phyloP scores from a whole-genome alignment of 2,113 vertebrate genomes.

The Chionomys nivalis region DNA sequence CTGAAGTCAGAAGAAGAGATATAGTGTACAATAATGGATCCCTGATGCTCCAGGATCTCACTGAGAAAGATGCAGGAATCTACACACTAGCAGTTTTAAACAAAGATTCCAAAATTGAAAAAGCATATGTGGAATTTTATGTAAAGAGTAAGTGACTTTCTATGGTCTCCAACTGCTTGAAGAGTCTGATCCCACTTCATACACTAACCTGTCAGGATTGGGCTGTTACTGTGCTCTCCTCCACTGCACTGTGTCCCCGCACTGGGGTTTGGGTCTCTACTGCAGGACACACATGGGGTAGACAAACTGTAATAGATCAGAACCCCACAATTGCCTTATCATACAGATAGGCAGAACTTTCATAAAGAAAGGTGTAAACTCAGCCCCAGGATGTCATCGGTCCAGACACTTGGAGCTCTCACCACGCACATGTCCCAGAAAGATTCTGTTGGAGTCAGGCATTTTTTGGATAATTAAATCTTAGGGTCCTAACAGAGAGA shows the following conservation, averaged over 20 bases:
- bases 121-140: not conserved
- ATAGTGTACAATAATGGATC: not conserved
- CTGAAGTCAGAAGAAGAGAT: not conserved
- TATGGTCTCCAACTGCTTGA: not conserved
- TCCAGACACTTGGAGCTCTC: not conserved
- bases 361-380: too few species aligned
- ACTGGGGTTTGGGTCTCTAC: not conserved
- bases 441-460: not conserved
- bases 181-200: not conserved
- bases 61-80: not conserved
- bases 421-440: not conserved
- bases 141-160: not conserved
- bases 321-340: too few species aligned
- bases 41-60: not conserved
- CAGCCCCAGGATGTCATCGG: too few species aligned
- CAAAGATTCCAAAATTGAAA: not conserved
- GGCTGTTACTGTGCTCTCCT: accelerated
- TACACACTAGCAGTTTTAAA: not conserved
- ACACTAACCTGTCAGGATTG: not conserved
- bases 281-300: not conserved
- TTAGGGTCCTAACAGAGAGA: too few species aligned
- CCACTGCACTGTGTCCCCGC: not conserved
- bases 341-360: too few species aligned
- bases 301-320: too few species aligned
- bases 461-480: too few species aligned